phyloP scores from a whole-genome alignment of 2,888 invertebrate species.

The Tenthredo notha region DNA sequence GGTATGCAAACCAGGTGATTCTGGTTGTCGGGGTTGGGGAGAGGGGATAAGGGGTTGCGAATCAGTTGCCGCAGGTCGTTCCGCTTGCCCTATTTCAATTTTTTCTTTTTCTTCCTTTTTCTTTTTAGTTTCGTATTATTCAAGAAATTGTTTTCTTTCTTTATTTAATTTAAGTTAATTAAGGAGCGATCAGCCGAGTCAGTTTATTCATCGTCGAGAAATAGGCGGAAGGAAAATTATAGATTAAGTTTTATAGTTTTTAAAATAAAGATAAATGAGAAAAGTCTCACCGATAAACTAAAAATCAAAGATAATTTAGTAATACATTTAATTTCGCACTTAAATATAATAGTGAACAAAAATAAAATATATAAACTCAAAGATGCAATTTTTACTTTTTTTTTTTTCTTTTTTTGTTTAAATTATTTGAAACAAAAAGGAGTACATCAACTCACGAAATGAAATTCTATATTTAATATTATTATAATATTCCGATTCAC shows the following conservation, averaged over 20 bases:
- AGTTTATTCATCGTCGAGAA: not conserved
- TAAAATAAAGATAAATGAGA: no score
- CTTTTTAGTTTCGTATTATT: not conserved
- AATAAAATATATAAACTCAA: not conserved
- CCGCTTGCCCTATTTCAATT: not conserved
- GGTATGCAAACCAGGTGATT: slow-evolving; percentile 71
- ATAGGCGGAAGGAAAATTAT: slow-evolving; percentile 11
- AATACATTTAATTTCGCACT: no score
- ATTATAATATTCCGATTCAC: not conserved
- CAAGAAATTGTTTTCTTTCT: not conserved
- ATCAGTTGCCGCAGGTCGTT: not conserved
- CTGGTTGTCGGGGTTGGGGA: slow-evolving; percentile 46
- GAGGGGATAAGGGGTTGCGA: not conserved
- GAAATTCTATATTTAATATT: not conserved
- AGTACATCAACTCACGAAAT: not conserved
- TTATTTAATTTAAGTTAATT: not conserved
- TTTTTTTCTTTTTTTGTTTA: not conserved
- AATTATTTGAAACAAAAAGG: no score
- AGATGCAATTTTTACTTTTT: not conserved
- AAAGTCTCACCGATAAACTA: no score
- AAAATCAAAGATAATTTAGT: no score
- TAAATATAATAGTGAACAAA: no score
- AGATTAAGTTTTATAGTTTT: not conserved
- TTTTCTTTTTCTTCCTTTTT: slow-evolving; percentile 49
- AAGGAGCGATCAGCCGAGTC: not conserved